phyloP scores from a whole-genome alignment of 1,140 invertebrate species.

The Macrobrachium nipponense region DNA sequence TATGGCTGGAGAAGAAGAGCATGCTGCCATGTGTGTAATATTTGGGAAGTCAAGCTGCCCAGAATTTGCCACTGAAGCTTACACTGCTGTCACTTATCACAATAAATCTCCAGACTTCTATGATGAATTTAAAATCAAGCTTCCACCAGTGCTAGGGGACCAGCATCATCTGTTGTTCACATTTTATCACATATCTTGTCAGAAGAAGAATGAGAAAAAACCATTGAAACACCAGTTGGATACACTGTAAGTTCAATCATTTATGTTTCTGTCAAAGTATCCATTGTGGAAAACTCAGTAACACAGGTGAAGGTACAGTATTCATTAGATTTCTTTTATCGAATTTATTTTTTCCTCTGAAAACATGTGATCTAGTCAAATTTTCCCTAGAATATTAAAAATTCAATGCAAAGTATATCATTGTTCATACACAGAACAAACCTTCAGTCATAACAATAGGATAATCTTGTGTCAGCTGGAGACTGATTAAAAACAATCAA shows the following conservation, averaged over 20 bases:
- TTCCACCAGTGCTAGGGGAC: conserved; percentile 88
- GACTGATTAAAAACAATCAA: too few relatives aligned
- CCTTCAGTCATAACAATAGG: too few relatives aligned
- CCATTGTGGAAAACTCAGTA: too few relatives aligned
- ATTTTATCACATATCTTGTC: conserved; percentile 96
- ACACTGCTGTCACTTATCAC: conserved; percentile 93
- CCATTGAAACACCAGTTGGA: conserved; percentile 91
- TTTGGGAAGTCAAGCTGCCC: conserved; percentile 95
- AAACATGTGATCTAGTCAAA: neutral
- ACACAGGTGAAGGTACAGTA: too few relatives aligned
- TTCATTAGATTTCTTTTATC: neutral
- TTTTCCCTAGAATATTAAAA: too few relatives aligned
- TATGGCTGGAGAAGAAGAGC: conserved; percentile 84
- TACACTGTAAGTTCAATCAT: conserved; percentile 79
- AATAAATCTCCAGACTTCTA: conserved; percentile 94
- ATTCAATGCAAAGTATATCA: too few relatives aligned
- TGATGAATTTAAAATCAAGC: conserved; percentile 93
- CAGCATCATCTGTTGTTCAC: conserved; percentile 94
- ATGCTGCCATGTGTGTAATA: conserved; percentile 82
- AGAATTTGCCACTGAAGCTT: conserved; percentile 87
- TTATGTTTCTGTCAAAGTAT: too few relatives aligned
- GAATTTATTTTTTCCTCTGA: neutral
- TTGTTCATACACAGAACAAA: too few relatives aligned
- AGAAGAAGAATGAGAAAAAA: conserved; percentile 86
- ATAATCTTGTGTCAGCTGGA: too few relatives aligned